Evolutionary conservation across 2,888 invertebrate genomes (phyloP).

Genomic region (Scelioninae gen. 2): DNA sequence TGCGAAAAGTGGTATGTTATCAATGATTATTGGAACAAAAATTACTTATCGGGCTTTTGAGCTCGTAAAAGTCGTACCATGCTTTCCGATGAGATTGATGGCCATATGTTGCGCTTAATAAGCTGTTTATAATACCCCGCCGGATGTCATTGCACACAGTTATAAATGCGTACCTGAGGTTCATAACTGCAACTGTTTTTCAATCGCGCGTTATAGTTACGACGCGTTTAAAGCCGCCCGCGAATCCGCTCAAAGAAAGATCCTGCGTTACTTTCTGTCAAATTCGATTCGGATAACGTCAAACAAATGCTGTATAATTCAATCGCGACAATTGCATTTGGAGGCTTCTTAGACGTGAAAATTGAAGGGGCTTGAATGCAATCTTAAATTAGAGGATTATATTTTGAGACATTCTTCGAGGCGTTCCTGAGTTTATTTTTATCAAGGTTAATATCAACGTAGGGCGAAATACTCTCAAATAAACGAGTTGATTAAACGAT

Average conservation of each 20-base stretch:
- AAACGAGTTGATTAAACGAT: conserved; percentile 6
- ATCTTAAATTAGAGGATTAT: conserved; percentile 14
- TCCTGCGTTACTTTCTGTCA: conserved; percentile 30
- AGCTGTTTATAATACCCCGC: conserved; percentile 38
- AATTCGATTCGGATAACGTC: conserved; percentile 15
- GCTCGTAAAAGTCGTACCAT: conserved; percentile 30
- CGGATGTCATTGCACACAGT: conserved; percentile 46
- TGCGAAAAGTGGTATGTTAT: neutral
- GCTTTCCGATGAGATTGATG: conserved; percentile 40
- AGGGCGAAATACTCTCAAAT: conserved; percentile 17
- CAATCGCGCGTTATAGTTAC: conserved; percentile 19
- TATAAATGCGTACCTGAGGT: conserved; percentile 40
- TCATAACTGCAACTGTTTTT: conserved; percentile 31
- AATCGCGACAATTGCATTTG: conserved; percentile 30
- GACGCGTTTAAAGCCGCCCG: neutral
- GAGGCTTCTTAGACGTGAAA: no score
- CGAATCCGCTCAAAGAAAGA: conserved; percentile 39
- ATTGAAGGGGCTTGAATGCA: neutral
- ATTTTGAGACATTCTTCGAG: conserved; percentile 34
- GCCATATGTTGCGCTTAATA: conserved; percentile 42
- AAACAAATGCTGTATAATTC: conserved; percentile 16
- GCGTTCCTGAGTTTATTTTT: conserved; percentile 37
- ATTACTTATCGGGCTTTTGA: conserved; percentile 25
- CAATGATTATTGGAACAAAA: conserved; percentile 5
- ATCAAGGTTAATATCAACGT: conserved; percentile 44